A percentile compares a stretch with the other conserved stretches of the same genome.
Conservation (phyloP, 2,888 invertebrate species). For the Noctua fimbriata region DNA sequence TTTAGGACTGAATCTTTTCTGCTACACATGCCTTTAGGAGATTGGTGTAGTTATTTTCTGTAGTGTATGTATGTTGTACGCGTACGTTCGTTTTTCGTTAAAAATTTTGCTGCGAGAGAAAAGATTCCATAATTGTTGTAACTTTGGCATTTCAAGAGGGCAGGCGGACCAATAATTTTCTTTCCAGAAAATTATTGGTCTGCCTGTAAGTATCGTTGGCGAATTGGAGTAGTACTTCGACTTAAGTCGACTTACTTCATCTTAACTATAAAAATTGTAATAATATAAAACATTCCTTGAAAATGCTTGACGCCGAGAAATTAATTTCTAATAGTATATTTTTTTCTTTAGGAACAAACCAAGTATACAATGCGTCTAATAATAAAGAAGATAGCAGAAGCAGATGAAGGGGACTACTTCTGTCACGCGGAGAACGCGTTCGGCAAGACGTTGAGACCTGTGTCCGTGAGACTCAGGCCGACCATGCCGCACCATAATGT, state of each 20-base stretch:
- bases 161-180: no score
- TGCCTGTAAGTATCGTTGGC: not conserved
- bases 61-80: slow-evolving; percentile 2
- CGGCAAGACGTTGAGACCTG: slow-evolving; percentile 93
- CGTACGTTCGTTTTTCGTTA: not conserved
- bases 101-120: not conserved
- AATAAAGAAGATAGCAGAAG: slow-evolving; percentile 93
- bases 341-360: slow-evolving; percentile 88
- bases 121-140: not conserved
- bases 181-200: not conserved
- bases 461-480: slow-evolving; percentile 93
- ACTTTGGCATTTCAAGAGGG: no score
- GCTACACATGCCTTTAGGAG: not conserved
- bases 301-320: not conserved
- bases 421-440: slow-evolving; percentile 96
- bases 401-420: slow-evolving; percentile 95
- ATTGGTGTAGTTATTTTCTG: slow-evolving; percentile 6
- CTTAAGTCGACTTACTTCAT: not conserved
- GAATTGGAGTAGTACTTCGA: not conserved
- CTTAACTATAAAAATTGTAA: not conserved
- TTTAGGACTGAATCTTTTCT: slow-evolving; percentile 13
- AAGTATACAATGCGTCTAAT: slow-evolving; percentile 94
- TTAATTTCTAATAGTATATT: no score
- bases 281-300: not conserved
- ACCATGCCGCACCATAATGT: slow-evolving; percentile 92